phyloP scores from a whole-genome alignment of 2,113 vertebrate genomes.

The Caretta caretta region DNA sequence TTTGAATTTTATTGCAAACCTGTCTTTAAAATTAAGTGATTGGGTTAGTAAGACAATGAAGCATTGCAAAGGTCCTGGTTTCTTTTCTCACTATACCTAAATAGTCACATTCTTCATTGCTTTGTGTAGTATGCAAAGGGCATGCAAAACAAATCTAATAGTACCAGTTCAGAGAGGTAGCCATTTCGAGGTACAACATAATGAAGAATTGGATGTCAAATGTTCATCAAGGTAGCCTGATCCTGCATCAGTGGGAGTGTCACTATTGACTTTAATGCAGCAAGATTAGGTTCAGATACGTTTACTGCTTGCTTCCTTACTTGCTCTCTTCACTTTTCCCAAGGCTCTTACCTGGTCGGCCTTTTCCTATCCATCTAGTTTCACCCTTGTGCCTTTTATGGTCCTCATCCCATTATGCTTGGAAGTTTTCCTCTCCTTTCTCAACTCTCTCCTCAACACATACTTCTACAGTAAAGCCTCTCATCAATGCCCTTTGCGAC shows the following conservation, averaged over 20 bases:
- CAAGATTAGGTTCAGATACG: background rate
- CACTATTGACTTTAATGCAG: background rate
- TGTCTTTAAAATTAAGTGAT: background rate
- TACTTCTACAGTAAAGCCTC: background rate
- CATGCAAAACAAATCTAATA: background rate
- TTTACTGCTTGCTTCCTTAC: background rate
- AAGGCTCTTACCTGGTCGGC: background rate
- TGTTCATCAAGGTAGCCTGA: background rate
- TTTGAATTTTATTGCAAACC: constrained; percentile 4
- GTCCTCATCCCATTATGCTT: background rate
- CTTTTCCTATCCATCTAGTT: background rate
- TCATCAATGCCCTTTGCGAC: background rate
- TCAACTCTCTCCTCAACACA: background rate
- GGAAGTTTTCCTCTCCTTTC: background rate
- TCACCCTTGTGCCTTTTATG: background rate
- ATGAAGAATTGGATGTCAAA: background rate
- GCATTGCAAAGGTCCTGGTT: background rate
- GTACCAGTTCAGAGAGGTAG: background rate
- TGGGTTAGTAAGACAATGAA: background rate
- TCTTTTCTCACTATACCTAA: background rate
- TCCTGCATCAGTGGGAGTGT: background rate
- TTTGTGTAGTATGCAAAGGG: background rate
- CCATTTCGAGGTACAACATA: background rate
- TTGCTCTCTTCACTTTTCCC: background rate
- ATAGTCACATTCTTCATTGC: background rate